A percentile compares a stretch with the other conserved stretches of the same genome.
These are phyloP conservation scores for Cheilosia pagana DNA, from an alignment of 2,888 invertebrate species.

Conservation along the genomic window DNA sequence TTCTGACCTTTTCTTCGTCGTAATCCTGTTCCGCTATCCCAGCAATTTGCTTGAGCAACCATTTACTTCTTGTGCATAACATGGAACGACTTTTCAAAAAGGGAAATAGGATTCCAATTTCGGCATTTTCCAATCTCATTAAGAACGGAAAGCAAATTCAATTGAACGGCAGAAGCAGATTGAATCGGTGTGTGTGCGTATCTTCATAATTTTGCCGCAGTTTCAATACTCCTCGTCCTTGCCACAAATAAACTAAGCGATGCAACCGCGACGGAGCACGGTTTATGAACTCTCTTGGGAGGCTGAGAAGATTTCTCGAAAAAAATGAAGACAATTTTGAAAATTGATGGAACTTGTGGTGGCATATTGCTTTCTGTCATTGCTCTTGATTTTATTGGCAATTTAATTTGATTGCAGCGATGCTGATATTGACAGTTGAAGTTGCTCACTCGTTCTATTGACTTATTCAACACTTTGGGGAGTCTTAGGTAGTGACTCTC, in stretches of 20 bases:
- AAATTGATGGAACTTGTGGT: not conserved
- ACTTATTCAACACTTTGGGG: too few species aligned
- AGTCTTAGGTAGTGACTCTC: too few species aligned
- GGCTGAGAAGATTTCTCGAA: not conserved
- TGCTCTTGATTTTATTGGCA: not conserved
- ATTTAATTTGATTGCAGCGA: too few species aligned
- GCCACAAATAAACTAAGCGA: not conserved
- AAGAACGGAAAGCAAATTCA: conserved; percentile 17
- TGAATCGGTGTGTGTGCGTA: conserved; percentile 6
- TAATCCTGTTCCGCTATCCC: not conserved
- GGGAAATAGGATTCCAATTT: conserved; percentile 21
- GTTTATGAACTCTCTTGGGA: not conserved
- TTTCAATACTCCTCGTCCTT: not conserved
- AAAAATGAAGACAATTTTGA: too few species aligned
- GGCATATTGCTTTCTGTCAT: not conserved
- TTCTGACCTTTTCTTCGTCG: conserved; percentile 16
- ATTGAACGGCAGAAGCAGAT: conserved; percentile 8
- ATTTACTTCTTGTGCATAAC: not conserved
- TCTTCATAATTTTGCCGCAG: not conserved
- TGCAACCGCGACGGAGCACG: not conserved
- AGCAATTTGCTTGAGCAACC: not conserved
- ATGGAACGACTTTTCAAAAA: conserved; percentile 3
- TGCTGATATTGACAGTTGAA: too few species aligned
- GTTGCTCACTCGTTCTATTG: too few species aligned
- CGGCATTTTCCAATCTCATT: conserved; percentile 29